Conservation (phyloP, 2,888 invertebrate species). For the Pherbina coryleti region DNA sequence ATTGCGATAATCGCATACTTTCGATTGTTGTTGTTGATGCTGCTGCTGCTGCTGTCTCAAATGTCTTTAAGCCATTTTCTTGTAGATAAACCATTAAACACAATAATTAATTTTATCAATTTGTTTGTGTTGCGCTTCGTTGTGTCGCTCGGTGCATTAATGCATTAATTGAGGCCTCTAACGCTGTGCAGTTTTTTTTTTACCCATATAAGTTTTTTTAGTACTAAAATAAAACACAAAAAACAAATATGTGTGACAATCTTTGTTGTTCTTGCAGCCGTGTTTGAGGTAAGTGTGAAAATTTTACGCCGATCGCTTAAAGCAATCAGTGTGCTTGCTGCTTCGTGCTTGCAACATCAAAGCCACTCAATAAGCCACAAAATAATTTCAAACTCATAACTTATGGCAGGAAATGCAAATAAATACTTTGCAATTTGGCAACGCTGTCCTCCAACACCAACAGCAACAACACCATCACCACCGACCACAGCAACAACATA, state of each 20-base stretch:
- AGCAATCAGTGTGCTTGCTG: not conserved
- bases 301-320: not conserved
- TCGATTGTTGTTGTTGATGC: conserved; percentile 49
- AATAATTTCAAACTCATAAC: conserved; percentile 19
- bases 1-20: conserved; percentile 59
- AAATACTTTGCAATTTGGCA: conserved; percentile 22
- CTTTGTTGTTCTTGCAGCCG: conserved; percentile 4
- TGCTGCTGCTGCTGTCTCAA: conserved; percentile 48
- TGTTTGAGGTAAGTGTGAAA: conserved; percentile 10
- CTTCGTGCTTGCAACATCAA: not conserved
- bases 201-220: not conserved
- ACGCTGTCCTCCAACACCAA: not conserved
- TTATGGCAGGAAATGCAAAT: conserved; percentile 34
- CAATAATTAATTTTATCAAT: conserved; percentile 45
- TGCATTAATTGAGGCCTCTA: not conserved
- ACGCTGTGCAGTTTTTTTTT: too few species aligned
- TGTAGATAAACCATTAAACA: conserved; percentile 41
- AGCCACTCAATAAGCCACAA: conserved; percentile 31
- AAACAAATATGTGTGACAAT: not conserved
- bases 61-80: conserved; percentile 33
- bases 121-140: conserved; percentile 30
- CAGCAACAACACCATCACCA: conserved; percentile 5
- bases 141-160: not conserved
- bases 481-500: not conserved
- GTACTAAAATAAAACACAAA: not conserved